Conservation (phyloP, 2,888 invertebrate species). For the Harpalus rufipes region DNA sequence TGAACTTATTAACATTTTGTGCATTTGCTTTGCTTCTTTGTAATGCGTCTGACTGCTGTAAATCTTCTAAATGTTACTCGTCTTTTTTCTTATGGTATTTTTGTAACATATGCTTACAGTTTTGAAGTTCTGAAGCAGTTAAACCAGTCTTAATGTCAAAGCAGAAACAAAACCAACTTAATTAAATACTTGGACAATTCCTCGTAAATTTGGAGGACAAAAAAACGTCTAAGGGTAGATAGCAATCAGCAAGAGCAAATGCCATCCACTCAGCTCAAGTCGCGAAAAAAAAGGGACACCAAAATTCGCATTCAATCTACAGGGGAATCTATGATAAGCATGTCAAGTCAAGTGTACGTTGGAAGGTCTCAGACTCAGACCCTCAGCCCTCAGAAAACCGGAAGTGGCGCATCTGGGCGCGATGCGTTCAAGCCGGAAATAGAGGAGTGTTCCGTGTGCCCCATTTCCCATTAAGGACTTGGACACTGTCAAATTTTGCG, state of each 20-base stretch:
- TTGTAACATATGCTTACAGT: background rate
- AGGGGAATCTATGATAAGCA: slow-evolving; percentile 42
- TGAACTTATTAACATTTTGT: slow-evolving; percentile 5
- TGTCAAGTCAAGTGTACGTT: slow-evolving; percentile 43
- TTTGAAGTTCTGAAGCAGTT: too few species aligned
- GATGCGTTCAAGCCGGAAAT: slow-evolving; percentile 26
- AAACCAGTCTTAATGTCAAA: too few species aligned
- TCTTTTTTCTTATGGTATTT: background rate
- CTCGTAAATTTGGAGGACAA: slow-evolving; percentile 30
- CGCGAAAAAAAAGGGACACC: slow-evolving; percentile 37
- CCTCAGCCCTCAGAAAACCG: slow-evolving; percentile 21
- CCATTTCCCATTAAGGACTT: background rate
- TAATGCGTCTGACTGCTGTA: background rate
- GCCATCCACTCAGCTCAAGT: slow-evolving; percentile 44
- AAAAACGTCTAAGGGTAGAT: slow-evolving; percentile 47
- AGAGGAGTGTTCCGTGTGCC: background rate
- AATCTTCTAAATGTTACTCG: background rate
- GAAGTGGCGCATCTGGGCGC: slow-evolving; percentile 44
- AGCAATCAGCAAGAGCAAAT: slow-evolving; percentile 52
- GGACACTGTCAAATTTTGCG: background rate
- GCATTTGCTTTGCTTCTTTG: background rate
- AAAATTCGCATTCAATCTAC: slow-evolving; percentile 47
- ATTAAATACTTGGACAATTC: slow-evolving; percentile 38
- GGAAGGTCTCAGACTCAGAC: slow-evolving; percentile 25
- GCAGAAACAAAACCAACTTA: background rate